A percentile compares a stretch with the other conserved stretches of the same genome.
phyloP scores from a whole-genome alignment of 2,797 vertebrate genomes.

The Loris lydekkerianus region DNA sequence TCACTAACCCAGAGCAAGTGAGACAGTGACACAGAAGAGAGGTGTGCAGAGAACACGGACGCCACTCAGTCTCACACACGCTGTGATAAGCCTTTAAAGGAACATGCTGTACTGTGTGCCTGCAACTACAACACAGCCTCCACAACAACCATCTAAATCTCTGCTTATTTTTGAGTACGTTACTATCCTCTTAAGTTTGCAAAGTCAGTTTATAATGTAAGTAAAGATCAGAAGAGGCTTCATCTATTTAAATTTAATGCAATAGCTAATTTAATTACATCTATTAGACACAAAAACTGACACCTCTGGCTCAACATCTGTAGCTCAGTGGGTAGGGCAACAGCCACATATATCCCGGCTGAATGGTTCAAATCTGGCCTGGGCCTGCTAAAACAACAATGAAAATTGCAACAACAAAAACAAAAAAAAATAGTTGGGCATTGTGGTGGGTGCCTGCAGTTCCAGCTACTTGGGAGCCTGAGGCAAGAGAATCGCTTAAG shows the following conservation, averaged over 20 bases:
- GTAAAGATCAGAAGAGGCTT: constrained; percentile 1
- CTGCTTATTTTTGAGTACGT: neutral
- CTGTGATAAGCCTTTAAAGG: neutral
- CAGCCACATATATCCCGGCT: too few relatives aligned
- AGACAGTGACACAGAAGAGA: neutral
- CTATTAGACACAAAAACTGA: constrained; percentile 21
- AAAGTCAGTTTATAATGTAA: constrained; percentile 6
- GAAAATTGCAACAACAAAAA: too few relatives aligned
- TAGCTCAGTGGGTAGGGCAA: too few relatives aligned
- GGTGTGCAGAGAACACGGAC: neutral
- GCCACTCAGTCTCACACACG: neutral
- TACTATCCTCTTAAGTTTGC: neutral
- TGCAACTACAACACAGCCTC: neutral
- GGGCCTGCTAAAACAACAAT: too few relatives aligned
- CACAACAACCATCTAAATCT: neutral
- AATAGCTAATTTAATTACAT: neutral
- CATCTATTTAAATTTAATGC: constrained; percentile 36
- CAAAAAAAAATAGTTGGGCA: too few relatives aligned
- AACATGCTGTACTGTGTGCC: neutral
- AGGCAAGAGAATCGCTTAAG: too few relatives aligned
- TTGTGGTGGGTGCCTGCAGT: too few relatives aligned
- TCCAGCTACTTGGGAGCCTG: too few relatives aligned
- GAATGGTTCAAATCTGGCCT: too few relatives aligned
- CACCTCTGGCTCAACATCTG: neutral
- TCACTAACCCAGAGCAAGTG: neutral